These are phyloP conservation scores for Uropetala carovei DNA, from an alignment of 2,888 invertebrate species.

Conservation along the genomic window DNA sequence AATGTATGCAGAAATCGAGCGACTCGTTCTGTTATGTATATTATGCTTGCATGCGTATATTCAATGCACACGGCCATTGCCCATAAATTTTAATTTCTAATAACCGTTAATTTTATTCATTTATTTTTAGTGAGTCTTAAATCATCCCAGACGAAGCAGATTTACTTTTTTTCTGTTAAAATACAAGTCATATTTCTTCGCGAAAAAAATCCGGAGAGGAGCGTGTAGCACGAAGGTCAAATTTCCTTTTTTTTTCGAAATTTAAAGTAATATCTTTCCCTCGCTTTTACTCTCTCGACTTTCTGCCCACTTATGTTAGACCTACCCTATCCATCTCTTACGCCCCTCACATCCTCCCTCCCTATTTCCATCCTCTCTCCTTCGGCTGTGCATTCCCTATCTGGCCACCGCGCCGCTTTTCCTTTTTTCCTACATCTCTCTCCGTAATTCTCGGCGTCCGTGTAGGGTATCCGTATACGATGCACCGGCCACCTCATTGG, in stretches of 20 bases:
- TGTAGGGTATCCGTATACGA: neutral
- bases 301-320: neutral
- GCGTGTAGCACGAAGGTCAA: constrained; percentile 13
- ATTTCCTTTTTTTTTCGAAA: constrained; percentile 1
- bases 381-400: neutral
- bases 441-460: neutral
- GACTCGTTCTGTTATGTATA: too few relatives aligned
- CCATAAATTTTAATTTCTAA: constrained; percentile 31
- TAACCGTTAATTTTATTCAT: neutral
- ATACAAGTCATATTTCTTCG: constrained; percentile 17
- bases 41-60: neutral
- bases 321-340: neutral
- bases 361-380: neutral
- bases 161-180: neutral
- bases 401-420: neutral
- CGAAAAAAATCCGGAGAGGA: neutral
- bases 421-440: neutral
- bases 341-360: neutral
- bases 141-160: neutral
- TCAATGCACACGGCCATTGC: neutral
- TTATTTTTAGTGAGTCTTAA: neutral
- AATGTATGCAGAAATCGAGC: too few relatives aligned
- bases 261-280: neutral
- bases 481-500: neutral
- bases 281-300: neutral